phyloP scores from a whole-genome alignment of 2,888 invertebrate species.

The Idaea dimidiata region DNA sequence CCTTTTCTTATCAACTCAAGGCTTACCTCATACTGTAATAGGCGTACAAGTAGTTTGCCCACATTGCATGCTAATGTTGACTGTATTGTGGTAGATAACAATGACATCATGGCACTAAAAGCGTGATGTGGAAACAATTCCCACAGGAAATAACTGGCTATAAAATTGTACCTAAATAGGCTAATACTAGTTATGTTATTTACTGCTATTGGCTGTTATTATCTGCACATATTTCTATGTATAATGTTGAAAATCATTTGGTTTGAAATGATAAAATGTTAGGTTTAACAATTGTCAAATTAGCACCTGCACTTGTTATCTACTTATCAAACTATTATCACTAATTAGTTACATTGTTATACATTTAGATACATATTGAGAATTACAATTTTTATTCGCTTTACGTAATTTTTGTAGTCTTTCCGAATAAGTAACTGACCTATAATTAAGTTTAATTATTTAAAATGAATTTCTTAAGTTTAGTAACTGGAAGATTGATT shows the following conservation, averaged over 20 bases:
- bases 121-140: slow-evolving; percentile 31
- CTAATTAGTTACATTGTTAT: neutral
- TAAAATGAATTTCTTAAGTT: neutral
- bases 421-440: neutral
- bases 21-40: slow-evolving; percentile 23
- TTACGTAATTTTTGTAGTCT: neutral
- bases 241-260: neutral
- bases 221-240: neutral
- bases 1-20: slow-evolving; percentile 31
- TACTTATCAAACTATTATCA: neutral
- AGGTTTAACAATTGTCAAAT: neutral
- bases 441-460: neutral
- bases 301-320: neutral
- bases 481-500: neutral
- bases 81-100: slow-evolving; percentile 20
- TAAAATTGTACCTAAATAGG: slow-evolving; percentile 5
- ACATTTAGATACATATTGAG: neutral
- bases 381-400: neutral
- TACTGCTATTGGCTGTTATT: neutral
- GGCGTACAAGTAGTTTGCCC: slow-evolving; percentile 15
- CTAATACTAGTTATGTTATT: too few relatives aligned
- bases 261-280: neutral
- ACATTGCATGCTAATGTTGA: slow-evolving; percentile 29
- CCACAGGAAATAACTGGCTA: slow-evolving; percentile 35
- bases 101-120: slow-evolving; percentile 44